Conservation (phyloP, 1,140 invertebrate species). For the Formica exsecta region DNA sequence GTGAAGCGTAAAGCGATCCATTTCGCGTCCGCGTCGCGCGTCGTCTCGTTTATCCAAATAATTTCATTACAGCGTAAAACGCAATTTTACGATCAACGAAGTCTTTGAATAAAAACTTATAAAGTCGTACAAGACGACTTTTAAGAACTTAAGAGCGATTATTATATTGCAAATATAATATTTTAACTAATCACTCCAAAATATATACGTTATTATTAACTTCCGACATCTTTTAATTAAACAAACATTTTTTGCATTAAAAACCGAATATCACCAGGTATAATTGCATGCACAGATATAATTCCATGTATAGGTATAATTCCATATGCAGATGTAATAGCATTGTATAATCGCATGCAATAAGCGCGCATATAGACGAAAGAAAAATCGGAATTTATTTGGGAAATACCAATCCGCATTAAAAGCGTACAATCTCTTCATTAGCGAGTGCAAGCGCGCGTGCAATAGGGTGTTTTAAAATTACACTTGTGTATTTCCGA, state of each 20-base stretch:
- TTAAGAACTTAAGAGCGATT: background rate
- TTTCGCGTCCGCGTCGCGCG: slow-evolving; percentile 25
- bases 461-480: slow-evolving; percentile 7
- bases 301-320: background rate
- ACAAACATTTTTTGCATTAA: slow-evolving; percentile 18
- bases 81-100: slow-evolving; percentile 31
- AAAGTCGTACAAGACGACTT: background rate
- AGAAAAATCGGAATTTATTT: slow-evolving; percentile 15
- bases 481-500: background rate
- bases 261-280: background rate
- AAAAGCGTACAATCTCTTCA: slow-evolving; percentile 32
- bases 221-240: slow-evolving; percentile 7
- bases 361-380: background rate
- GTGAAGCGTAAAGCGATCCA: slow-evolving; percentile 40
- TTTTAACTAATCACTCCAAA: background rate
- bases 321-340: background rate
- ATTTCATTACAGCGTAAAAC: slow-evolving; percentile 44
- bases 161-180: slow-evolving; percentile 14
- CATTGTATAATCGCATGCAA: background rate
- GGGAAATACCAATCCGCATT: background rate
- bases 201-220: background rate
- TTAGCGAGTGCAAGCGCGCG: background rate
- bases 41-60: slow-evolving; percentile 48
- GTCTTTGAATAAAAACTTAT: slow-evolving; percentile 40
- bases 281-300: background rate